Base-by-base conservation (phyloP, 2,113 vertebrate genomes). In the Fregetta grallaria region DNA sequence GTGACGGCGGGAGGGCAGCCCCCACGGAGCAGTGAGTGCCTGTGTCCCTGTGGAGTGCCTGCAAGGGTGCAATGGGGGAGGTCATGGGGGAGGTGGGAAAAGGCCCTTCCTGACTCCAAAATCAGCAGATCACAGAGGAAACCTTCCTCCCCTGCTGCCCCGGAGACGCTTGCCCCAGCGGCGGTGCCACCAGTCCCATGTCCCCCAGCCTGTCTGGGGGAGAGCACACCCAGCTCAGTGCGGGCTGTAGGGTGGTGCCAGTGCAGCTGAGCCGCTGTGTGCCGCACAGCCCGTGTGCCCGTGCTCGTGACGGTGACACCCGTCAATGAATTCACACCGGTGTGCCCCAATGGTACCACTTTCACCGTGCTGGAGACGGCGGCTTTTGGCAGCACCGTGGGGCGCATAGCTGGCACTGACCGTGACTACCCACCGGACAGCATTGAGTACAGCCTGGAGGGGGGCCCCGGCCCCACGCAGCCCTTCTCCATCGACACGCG, bases 221-320 rank as follows among this genome's bases (percentile, higher is more conserved):
- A 66, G 16, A 78, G 45, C 26, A 9, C 1, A 1, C 42, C 21
- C 44, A 71, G 38, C 15, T 11, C 0, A 0, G 15, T 34, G 49
- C 1, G 2, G 55, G 32, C 66, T 52, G 32, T 2, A 3, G 68
- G 45, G 22, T n/a, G 45, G 22, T 74, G 65, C 34, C 58, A 47
- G 42, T 1, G 0, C 0, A 3, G 22, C 93, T 91, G 56, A 91
- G n/a, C 49, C 11, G 1, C 56, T 1, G 0, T 93, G 65, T 96
- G 56, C 25, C 12, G 13, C 36, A 6, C 95, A 99, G 98, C 98
- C 65, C 92, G n/a, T 2, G 97, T 98, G 75, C 97, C 98, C 1
- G 91, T 98, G 59, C 94, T 98, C 3, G 94, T 99, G 97, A 97
- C 58, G 4, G 98, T 98, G 94, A 98, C 96, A 0, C 98, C 97